phyloP scores from a whole-genome alignment of 2,113 vertebrate species.

The Prunella fulvescens region DNA sequence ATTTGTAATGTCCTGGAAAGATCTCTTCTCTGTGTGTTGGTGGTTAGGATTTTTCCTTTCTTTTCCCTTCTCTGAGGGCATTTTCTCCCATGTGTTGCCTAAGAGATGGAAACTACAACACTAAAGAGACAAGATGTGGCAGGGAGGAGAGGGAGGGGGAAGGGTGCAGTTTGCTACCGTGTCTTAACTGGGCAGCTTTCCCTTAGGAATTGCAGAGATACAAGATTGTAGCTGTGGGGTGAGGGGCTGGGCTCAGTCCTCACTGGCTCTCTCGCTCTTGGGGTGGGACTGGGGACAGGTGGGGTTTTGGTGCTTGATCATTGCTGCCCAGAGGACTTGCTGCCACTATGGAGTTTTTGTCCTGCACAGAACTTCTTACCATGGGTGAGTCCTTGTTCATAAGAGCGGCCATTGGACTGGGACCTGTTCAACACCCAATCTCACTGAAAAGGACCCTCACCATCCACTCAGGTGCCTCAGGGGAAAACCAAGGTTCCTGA shows the following conservation, averaged over 20 bases:
- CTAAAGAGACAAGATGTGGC: background rate
- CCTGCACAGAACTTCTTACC: background rate
- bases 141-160: background rate
- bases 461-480: background rate
- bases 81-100: background rate
- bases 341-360: background rate
- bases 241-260: background rate
- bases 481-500: accelerated
- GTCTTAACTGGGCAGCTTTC: background rate
- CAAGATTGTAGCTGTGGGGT: accelerated
- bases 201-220: background rate
- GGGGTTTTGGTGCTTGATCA: background rate
- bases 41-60: background rate
- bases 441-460: background rate
- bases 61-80: background rate
- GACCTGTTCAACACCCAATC: background rate
- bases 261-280: accelerated
- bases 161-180: background rate
- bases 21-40: background rate
- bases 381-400: background rate
- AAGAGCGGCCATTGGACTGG: accelerated
- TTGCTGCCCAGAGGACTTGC: background rate
- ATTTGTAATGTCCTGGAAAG: background rate
- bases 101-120: background rate
- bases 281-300: background rate